Evolutionary conservation across 2,113 vertebrate genomes (phyloP), one percentile per base, ranked within the genome.

Genomic region (Ceyx melanurus): DNA sequence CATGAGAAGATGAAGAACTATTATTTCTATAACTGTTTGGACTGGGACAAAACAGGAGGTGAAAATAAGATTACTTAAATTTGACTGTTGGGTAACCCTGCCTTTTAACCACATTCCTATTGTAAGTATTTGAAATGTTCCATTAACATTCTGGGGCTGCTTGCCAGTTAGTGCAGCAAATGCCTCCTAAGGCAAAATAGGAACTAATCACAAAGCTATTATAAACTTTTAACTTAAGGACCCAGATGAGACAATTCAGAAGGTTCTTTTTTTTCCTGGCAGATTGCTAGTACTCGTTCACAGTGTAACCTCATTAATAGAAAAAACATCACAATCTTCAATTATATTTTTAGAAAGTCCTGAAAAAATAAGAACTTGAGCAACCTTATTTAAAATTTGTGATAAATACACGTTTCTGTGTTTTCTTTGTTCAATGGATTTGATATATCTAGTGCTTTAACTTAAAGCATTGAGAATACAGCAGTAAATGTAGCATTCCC

Each of bases 1-100:
- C 86, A 95, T 88, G 68, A 94, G 46, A 88, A 85, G 82, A 78
- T 75, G 77, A 65, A 93, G 81, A 92, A 57, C 51, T 86, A 8
- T 77, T 84, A 60, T 80, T 92, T 95, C 83, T 94, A 0, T 87
- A 79, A 91, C 68, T 93, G 56, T 91, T 77, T 88, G 60, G 46
- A 65, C 70, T 91, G 82, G 68, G 29, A 85, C 70, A 77, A 83
- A 89, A n/a, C 71, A 93, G 76, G 75, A 92, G 65, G 23, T 77
- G 72, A 90, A 91, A 76, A 89, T 88, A 80, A 74, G 33, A 35
- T 68, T 22, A 18, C 15, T 76, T 88, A 42, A 43, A 73, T 95
- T 77, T 89, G 68, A 42, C 58, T 72, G 23, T 78, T 83, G 11
- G 65, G 53, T 92, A 86, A 37, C 43, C 5, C 10, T 37, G 48